Conservation (phyloP, 2,888 invertebrate genomes). For the Tryphoninae sp. region DNA sequence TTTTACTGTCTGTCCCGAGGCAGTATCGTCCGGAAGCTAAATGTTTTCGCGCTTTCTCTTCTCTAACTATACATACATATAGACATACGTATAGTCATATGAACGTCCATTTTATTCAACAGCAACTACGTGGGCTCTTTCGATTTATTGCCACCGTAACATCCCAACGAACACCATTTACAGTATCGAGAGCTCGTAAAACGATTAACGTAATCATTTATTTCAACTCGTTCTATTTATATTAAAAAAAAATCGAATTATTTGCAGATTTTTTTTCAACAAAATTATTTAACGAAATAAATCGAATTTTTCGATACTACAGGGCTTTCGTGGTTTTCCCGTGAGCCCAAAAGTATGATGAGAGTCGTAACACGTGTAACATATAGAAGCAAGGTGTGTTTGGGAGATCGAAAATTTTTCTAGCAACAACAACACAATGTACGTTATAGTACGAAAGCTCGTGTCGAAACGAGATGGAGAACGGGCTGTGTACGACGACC, state of each 20-base stretch:
- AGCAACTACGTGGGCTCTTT: conserved; percentile 32
- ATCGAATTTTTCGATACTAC: conserved; percentile 12
- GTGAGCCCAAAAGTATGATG: conserved; percentile 9
- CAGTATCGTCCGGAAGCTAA: conserved; percentile 44
- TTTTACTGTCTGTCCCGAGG: conserved; percentile 54
- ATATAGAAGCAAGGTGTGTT: conserved; percentile 46
- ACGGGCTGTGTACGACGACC: conserved; percentile 36
- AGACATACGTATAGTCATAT: too few species aligned
- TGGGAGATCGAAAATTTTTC: conserved; percentile 42
- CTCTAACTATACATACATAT: neutral
- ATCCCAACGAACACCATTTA: conserved; percentile 58
- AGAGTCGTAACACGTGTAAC: conserved; percentile 53
- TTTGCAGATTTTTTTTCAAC: neutral
- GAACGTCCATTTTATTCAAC: neutral
- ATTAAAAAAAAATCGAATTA: conserved; percentile 15
- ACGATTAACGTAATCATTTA: conserved; percentile 41
- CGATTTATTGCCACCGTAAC: conserved; percentile 60
- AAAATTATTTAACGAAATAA: conserved; percentile 30
- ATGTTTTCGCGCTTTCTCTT: conserved; percentile 39
- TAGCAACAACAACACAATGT: conserved; percentile 41
- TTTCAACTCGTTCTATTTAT: conserved; percentile 36
- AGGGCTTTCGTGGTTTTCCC: conserved; percentile 17
- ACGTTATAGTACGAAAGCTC: conserved; percentile 32
- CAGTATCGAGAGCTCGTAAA: conserved; percentile 56
- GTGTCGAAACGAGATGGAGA: conserved; percentile 57